Percentiles rank a stretch among this genome's conserved stretches.
Evolutionary conservation across 2,113 vertebrate species (phyloP).

Genomic region (Cnemophilus loriae): DNA sequence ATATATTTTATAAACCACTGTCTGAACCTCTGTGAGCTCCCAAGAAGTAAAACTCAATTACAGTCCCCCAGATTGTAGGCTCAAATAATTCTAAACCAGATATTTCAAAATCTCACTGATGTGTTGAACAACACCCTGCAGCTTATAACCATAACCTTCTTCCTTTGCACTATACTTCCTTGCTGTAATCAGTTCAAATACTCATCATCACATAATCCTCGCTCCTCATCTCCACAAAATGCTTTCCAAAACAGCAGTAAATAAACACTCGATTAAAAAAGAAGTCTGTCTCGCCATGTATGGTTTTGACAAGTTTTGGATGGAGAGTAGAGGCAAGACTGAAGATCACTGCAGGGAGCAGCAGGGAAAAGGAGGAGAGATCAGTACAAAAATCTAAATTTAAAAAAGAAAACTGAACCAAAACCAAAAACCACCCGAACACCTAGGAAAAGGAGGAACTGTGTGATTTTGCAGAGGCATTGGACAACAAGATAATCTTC

Average conservation of each 20-base stretch:
- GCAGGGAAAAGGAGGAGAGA: neutral
- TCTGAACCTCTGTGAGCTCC: neutral
- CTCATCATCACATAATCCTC: neutral
- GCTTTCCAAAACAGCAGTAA: neutral
- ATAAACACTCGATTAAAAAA: neutral
- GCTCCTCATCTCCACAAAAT: neutral
- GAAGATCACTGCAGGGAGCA: neutral
- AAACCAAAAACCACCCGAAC: neutral
- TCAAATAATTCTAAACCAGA: slow-evolving; percentile 40
- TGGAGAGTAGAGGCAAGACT: neutral
- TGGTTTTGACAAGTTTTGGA: neutral
- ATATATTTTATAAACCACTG: slow-evolving; percentile 39
- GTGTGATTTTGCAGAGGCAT: neutral
- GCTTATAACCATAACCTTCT: neutral
- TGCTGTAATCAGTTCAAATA: neutral
- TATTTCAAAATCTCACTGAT: slow-evolving; percentile 28
- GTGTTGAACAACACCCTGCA: slow-evolving; percentile 1
- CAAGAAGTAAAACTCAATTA: slow-evolving; percentile 44
- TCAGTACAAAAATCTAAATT: neutral
- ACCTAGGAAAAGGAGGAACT: neutral
- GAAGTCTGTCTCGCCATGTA: accelerated
- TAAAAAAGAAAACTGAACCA: neutral
- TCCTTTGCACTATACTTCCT: neutral
- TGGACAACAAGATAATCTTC: neutral
- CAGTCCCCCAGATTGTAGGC: neutral